Conservation (phyloP, 64 coral and sea anemone genomes). For the Dendrophyllia cribrosa region DNA sequence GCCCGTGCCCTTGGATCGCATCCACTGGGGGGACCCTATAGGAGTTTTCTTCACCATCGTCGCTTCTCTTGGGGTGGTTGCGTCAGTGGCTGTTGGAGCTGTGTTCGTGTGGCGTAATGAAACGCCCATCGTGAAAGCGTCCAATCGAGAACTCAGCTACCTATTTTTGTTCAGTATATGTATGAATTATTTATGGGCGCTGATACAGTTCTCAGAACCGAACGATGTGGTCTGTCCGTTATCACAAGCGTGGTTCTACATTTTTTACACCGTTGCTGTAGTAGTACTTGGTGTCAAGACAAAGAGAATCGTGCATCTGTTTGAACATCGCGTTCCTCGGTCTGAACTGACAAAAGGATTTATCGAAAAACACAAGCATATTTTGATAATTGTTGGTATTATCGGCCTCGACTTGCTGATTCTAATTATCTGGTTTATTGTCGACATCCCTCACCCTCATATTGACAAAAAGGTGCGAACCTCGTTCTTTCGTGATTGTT, state of each 20-base stretch:
- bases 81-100: constrained; percentile 36
- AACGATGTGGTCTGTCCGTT: constrained; percentile 57
- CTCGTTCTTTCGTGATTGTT: constrained; percentile 46
- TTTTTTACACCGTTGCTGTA: constrained; percentile 77
- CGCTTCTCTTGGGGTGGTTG: constrained; percentile 19
- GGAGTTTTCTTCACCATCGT: constrained; percentile 50
- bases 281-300: constrained; percentile 87
- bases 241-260: constrained; percentile 80
- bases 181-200: constrained; percentile 77
- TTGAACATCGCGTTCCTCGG: constrained; percentile 61
- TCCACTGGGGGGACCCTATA: constrained; percentile 40
- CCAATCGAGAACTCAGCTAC: constrained; percentile 85
- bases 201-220: constrained; percentile 69
- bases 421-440: constrained; percentile 60
- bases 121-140: constrained; percentile 84
- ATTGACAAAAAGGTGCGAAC: constrained; percentile 58
- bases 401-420: constrained; percentile 17
- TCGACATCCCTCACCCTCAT: constrained; percentile 54
- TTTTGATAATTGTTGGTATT: constrained; percentile 37
- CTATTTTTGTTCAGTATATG: constrained; percentile 74
- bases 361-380: constrained; percentile 55
- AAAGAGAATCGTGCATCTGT: constrained; percentile 77
- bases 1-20: constrained; percentile 35
- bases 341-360: constrained; percentile 72
- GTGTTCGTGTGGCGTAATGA: constrained; percentile 56